Evolutionary conservation across 2,113 vertebrate species (phyloP).

Genomic region (Progne subis): DNA sequence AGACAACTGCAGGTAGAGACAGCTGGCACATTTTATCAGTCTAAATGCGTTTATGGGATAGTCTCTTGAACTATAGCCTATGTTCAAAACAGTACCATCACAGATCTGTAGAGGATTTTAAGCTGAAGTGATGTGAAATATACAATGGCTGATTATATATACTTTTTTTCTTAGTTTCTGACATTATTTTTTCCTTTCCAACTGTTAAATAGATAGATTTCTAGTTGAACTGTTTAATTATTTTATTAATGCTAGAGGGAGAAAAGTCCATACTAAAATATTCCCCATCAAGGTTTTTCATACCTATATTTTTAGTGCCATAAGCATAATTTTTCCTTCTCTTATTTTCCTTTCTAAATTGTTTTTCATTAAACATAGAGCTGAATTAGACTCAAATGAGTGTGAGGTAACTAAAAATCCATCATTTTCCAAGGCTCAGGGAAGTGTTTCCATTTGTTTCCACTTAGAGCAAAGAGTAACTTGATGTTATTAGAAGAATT

Average conservation of each 20-base stretch:
- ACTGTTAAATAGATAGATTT: neutral
- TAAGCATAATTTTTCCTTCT: neutral
- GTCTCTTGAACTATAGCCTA: neutral
- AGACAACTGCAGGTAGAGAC: neutral
- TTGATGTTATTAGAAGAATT: neutral
- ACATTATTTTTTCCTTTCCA: neutral
- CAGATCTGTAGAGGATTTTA: neutral
- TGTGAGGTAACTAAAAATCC: neutral
- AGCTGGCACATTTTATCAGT: neutral
- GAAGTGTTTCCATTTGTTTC: neutral
- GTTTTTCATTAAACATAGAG: fast-evolving
- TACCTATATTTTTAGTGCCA: neutral
- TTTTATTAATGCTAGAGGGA: neutral
- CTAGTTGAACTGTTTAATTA: neutral
- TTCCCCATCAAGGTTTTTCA: neutral
- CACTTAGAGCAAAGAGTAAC: neutral
- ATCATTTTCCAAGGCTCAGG: neutral
- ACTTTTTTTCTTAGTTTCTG: neutral
- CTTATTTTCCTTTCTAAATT: neutral
- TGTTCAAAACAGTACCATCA: neutral
- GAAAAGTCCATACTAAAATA: neutral
- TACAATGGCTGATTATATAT: neutral
- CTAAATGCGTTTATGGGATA: neutral
- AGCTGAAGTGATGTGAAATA: neutral
- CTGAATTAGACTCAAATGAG: neutral